Base-by-base conservation (phyloP, 53 echinoderm and acorn worm species). In the Stichopus horrens region DNA sequence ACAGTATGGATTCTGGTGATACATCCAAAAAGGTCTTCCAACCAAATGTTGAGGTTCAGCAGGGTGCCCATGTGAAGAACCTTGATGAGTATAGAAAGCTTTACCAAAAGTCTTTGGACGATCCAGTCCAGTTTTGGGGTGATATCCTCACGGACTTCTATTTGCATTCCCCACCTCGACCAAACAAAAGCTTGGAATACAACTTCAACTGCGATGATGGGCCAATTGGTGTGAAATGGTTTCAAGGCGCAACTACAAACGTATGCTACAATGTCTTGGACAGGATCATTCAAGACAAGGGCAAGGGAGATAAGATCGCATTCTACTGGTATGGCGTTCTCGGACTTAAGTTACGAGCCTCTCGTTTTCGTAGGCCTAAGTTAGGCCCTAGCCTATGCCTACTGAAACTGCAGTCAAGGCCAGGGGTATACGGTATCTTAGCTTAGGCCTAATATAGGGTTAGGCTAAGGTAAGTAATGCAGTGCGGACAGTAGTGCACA, bases 181-280 rank as follows among this genome's bases (percentile, higher is more conserved):
- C 93, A 21, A 94, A 94, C 66, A 90, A 92, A 54, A 57, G 75
- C 11, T 87, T 94, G 16, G 91, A 98, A 83, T 98, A 94, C 85
- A 98, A 98, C 88, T 95, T 98, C 77, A 90, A 98, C 78, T 95
- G 95, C 9, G 85, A 84, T n/a, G 52, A 95, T 19, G 98, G 95
- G 5, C 89, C 88, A 7, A 86, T 98, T 59, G 90, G 74, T 86
- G 88, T 98, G 10, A 95, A 98, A 87, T 98, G 98, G 98, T 92
- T 98, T 77, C 93, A 98, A 76, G 98, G 95, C 0, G 98, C 95
- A 5, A 94, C 88, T 9, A 98, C 98, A 4, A 98, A 98, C 87
- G 94, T 98, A 56, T 98, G 98, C 88, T 98, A 98, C 84, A 98
- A 98, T 90, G 98, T 98, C 23, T 86, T 98, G 73, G 98, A 98